Base-by-base conservation (phyloP, 1,140 invertebrate genomes). In the Branchinecta lindahli region DNA sequence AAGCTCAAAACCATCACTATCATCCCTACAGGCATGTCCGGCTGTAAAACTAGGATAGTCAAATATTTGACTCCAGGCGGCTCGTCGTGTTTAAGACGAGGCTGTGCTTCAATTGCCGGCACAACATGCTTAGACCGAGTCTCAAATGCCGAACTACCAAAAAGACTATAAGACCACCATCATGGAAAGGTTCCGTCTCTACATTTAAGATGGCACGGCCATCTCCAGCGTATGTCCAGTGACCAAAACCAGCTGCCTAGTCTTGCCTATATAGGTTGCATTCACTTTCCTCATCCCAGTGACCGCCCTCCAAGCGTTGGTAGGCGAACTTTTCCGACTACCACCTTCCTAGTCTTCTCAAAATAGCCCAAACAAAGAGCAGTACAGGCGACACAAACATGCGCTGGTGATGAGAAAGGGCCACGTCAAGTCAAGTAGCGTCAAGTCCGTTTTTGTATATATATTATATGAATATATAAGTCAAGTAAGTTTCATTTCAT, bases 141-240 rank as follows among this genome's bases (percentile, higher is more conserved):
- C 47, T 52, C 47, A 52, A 52, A 52, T 52, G 47, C 47, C 47
- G 47, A 52, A 9, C n/a, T 52, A 52, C 47, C n/a, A 9, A 52
- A 52, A 52, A 52, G 47, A 52, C 47, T 52, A 52, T 52, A 52
- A 52, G 9, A 52, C 47, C n/a, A 52, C 47, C 47, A 52, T 52
- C 47, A 9, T 52, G 47, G 47, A 52, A 9, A 52, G 47, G 47
- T 9, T 52, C 47, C 47, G 47, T 52, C n/a, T 52, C 47, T 9
- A 52, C 9, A 52, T 9, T n/a, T 52, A 9, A 52, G 47, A 9
- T 52, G 47, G n/a, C 47, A 9, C n/a, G 47, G 47, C 47, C 47
- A 52, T n/a, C 9, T 52, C 47, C 47, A 52, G 47, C 47, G 47
- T n/a, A 52, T 52, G 47, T 52, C 47, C 47, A 52, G n/a, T 52